These are phyloP conservation scores for Falcaria lacertinaria DNA, from an alignment of 2,888 invertebrate genomes.

Conservation along the genomic window DNA sequence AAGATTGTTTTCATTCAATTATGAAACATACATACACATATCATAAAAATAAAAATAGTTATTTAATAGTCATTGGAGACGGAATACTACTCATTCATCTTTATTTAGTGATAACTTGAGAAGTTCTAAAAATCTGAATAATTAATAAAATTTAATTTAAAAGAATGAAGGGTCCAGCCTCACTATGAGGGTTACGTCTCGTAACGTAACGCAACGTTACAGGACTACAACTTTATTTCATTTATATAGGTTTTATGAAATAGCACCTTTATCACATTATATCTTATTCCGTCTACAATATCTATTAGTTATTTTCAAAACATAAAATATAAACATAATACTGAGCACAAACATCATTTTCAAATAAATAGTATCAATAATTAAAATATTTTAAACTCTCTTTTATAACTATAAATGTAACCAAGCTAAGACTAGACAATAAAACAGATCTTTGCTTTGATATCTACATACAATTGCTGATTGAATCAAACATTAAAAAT, in stretches of 20 bases:
- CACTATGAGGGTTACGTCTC: too few species aligned
- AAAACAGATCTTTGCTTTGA: slow-evolving; percentile 21
- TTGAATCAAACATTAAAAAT: slow-evolving; percentile 10
- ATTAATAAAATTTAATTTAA: too few species aligned
- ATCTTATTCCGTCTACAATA: not conserved
- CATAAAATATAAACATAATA: slow-evolving; percentile 3
- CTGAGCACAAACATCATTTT: not conserved
- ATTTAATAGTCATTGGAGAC: not conserved
- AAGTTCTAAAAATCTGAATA: too few species aligned
- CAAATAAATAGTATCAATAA: not conserved
- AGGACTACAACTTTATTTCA: too few species aligned
- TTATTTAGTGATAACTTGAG: too few species aligned
- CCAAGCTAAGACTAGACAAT: slow-evolving; percentile 37
- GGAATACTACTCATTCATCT: not conserved
- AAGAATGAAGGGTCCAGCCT: too few species aligned
- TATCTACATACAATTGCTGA: slow-evolving; percentile 11
- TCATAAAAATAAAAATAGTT: not conserved
- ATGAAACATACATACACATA: not conserved
- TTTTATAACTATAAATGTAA: slow-evolving; percentile 20
- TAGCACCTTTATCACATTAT: not conserved
- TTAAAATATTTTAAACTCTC: slow-evolving; percentile 16
- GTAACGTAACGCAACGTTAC: too few species aligned
- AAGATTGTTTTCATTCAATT: not conserved
- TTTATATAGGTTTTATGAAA: not conserved
- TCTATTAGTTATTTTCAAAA: not conserved